These are phyloP conservation scores for Nycticebus coucang DNA, from an alignment of 2,113 vertebrate species.

Conservation along the genomic window DNA sequence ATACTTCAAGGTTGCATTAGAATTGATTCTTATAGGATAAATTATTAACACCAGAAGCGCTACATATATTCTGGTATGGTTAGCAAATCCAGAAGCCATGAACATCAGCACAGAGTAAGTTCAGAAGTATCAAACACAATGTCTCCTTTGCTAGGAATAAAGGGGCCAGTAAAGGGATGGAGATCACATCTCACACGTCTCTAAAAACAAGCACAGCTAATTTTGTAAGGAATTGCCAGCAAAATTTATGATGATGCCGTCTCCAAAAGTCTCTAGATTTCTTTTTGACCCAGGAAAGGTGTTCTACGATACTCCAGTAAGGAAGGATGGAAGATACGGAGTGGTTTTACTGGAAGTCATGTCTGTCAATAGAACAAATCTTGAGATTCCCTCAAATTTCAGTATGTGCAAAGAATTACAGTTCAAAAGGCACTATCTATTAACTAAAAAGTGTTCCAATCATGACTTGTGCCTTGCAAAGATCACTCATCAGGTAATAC, in stretches of 20 bases:
- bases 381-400: background rate
- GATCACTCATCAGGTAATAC: background rate
- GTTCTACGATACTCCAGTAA: background rate
- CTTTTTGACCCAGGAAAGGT: background rate
- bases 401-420: background rate
- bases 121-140: background rate
- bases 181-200: background rate
- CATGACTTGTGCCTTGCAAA: background rate
- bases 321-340: background rate
- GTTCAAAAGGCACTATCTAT: background rate
- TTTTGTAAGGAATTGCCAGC: background rate
- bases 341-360: background rate
- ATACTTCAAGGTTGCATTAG: constrained; percentile 6
- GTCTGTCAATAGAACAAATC: background rate
- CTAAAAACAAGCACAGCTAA: background rate
- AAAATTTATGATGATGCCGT: background rate
- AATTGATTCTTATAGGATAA: constrained; percentile 1
- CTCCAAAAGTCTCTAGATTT: background rate
- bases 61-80: background rate
- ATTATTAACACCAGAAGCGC: constrained; percentile 40
- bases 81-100: background rate
- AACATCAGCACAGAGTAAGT: background rate
- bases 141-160: background rate
- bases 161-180: background rate
- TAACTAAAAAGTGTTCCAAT: background rate